Evolutionary conservation across 1,140 invertebrate genomes (phyloP).

Genomic region (Nasonia vitripennis): DNA sequence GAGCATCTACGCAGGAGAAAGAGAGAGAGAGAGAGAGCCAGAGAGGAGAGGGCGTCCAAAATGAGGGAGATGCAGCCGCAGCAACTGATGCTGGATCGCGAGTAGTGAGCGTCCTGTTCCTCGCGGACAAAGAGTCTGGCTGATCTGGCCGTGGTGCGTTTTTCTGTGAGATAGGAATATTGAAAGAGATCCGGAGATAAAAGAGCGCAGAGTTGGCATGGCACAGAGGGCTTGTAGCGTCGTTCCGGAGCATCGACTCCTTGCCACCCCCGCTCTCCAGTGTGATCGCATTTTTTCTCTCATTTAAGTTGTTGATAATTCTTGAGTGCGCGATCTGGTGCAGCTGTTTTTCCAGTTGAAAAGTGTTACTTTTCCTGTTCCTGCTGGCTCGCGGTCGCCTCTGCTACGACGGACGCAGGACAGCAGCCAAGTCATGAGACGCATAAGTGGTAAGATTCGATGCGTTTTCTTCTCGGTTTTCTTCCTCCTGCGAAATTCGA

Average conservation of each 20-base stretch:
- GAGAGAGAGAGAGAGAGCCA: too few species aligned
- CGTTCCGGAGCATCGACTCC: background rate
- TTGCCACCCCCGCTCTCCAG: background rate
- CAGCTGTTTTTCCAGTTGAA: background rate
- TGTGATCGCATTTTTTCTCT: background rate
- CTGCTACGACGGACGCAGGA: background rate
- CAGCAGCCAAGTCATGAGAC: conserved; percentile 41
- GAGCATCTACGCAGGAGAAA: too few species aligned
- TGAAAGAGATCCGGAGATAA: background rate
- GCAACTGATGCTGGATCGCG: background rate
- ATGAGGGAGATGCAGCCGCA: background rate
- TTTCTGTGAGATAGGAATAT: background rate
- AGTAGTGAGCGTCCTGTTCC: background rate
- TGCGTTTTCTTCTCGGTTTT: background rate
- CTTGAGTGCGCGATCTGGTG: background rate
- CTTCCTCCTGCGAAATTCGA: background rate
- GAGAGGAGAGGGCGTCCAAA: background rate
- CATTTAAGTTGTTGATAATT: background rate
- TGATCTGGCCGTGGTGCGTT: background rate
- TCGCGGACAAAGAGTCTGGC: background rate
- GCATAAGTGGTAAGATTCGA: conserved; percentile 47
- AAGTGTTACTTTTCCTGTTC: background rate
- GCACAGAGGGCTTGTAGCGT: background rate
- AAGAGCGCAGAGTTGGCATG: background rate
- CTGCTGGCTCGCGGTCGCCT: background rate